A percentile compares a stretch with the other conserved stretches of the same genome.
Conservation (phyloP, 2,888 invertebrate species). For the Agrilus mali region DNA sequence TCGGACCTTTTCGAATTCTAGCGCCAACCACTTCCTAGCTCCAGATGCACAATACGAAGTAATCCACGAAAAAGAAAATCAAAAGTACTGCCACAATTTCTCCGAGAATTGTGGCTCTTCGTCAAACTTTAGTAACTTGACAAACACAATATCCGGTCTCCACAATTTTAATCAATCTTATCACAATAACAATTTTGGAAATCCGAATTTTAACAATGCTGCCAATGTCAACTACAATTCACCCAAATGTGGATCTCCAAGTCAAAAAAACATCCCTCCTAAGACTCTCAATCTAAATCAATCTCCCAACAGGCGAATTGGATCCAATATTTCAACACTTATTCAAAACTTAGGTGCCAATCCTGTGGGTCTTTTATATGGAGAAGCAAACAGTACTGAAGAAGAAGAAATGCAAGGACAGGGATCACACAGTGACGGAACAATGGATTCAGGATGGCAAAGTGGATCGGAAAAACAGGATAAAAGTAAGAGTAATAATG, state of each 20-base stretch:
- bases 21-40: constrained; percentile 36
- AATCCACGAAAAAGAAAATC: constrained; percentile 36
- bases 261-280: constrained; percentile 23
- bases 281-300: constrained; percentile 22
- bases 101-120: constrained; percentile 4
- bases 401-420: constrained; percentile 29
- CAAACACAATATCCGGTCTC: constrained; percentile 32
- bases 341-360: constrained; percentile 37
- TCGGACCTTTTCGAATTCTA: constrained; percentile 16
- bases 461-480: constrained; percentile 51
- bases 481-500: constrained; percentile 20
- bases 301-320: constrained; percentile 28
- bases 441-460: constrained; percentile 59
- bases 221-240: constrained; percentile 17
- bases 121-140: constrained; percentile 23
- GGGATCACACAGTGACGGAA: constrained; percentile 35
- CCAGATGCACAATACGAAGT: constrained; percentile 53
- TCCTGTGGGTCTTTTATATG: constrained; percentile 33
- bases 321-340: constrained; percentile 35
- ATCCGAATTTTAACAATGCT: constrained; percentile 21
- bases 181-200: constrained; percentile 13
- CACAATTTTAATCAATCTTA: constrained; percentile 30
- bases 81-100: constrained; percentile 19
- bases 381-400: constrained; percentile 28
- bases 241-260: constrained; percentile 2